Percentiles rank a stretch among this genome's conserved stretches.
phyloP scores from a whole-genome alignment of 2,113 vertebrate species.

The Mustela lutreola region DNA sequence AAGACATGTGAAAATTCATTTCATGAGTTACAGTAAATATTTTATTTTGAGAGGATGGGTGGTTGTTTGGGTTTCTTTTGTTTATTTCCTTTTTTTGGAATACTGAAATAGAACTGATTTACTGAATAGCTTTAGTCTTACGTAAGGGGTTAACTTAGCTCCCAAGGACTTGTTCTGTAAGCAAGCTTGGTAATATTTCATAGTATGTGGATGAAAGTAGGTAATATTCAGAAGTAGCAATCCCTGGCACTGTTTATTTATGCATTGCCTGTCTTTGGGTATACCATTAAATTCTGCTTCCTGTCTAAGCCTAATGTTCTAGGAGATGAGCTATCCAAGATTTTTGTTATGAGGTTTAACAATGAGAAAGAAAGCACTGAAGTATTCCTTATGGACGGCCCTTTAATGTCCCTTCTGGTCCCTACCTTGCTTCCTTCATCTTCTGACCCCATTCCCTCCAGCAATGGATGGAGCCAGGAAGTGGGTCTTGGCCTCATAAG shows the following conservation, averaged over 20 bases:
- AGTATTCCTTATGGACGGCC: conserved; percentile 24
- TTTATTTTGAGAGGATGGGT: conserved; percentile 81
- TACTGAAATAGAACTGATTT: conserved; percentile 72
- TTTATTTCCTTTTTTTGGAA: conserved; percentile 71
- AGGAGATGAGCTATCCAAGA: conserved; percentile 54
- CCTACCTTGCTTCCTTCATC: conserved; percentile 69
- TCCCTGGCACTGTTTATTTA: background rate
- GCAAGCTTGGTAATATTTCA: conserved; percentile 10
- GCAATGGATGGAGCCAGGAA: conserved; percentile 70
- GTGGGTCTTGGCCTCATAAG: conserved; percentile 31
- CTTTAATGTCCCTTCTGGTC: background rate
- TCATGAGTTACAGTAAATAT: conserved; percentile 79
- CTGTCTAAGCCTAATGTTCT: conserved; percentile 27
- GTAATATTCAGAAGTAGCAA: background rate
- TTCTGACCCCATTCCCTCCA: conserved; percentile 64
- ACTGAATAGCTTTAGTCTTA: conserved; percentile 64
- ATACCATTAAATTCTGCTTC: conserved; percentile 44
- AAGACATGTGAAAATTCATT: conserved; percentile 76
- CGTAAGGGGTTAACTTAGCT: conserved; percentile 70
- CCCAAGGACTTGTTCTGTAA: conserved; percentile 37
- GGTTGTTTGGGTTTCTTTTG: conserved; percentile 78
- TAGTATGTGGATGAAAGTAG: background rate
- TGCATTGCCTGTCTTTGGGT: background rate
- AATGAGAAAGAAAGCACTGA: conserved; percentile 58
- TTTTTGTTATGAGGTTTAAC: conserved; percentile 63